Conservation (phyloP, 2,797 vertebrate species). For the Passerculus sandwichensis region DNA sequence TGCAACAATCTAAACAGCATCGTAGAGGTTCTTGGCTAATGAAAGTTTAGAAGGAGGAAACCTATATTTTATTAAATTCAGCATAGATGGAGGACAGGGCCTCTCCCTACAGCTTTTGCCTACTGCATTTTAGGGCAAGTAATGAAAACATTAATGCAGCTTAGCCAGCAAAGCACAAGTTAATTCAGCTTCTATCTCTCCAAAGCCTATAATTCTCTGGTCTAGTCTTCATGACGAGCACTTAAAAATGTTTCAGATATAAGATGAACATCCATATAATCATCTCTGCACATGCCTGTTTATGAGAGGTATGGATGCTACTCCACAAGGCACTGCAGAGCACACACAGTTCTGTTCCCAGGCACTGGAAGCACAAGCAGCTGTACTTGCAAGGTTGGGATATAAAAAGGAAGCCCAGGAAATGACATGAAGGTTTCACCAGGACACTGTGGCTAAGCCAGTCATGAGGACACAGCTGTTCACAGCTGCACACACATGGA, state of each 20-base stretch:
- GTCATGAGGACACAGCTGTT: not conserved
- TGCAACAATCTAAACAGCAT: not conserved
- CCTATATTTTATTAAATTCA: not conserved
- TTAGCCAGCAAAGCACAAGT: slow-evolving; percentile 23
- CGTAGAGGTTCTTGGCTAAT: not conserved
- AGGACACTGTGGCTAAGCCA: not conserved
- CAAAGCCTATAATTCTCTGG: slow-evolving; percentile 9
- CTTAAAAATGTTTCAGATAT: not conserved
- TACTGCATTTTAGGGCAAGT: not conserved
- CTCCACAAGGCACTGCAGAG: not conserved
- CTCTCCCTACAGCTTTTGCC: not conserved
- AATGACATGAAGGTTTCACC: rapidly evolving
- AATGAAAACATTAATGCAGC: not conserved
- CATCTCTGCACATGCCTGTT: not conserved
- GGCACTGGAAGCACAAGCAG: not conserved
- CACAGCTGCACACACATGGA: rapidly evolving
- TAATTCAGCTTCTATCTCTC: slow-evolving; percentile 7
- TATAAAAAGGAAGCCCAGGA: not conserved
- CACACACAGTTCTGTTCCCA: not conserved
- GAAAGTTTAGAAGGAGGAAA: slow-evolving; percentile 5
- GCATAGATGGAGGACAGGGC: not conserved
- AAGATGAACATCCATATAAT: not conserved
- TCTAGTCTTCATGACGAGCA: not conserved
- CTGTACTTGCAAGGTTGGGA: not conserved
- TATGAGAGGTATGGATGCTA: not conserved